Base-by-base conservation (phyloP, 1,140 invertebrate genomes). In the Zaprionus africanus region DNA sequence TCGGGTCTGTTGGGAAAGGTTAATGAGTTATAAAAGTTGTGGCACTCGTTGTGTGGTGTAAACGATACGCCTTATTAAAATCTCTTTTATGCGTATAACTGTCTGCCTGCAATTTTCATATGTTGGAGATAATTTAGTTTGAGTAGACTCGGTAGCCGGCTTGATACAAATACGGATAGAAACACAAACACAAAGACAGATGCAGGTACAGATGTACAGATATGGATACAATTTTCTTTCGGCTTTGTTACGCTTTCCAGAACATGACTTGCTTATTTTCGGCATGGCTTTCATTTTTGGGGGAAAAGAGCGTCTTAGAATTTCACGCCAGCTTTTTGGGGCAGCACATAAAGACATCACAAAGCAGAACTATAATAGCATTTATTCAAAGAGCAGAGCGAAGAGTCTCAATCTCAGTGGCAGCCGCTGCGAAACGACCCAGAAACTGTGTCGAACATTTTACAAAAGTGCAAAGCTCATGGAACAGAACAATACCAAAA, bases 61-160 rank as follows among this genome's bases (percentile, higher is more conserved):
- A 85, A 77, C 66, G 81, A 88, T 90, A 88, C 85, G 85, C 81
- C 84, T 90, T 88, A 88, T 88, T 88, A 88, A 90, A 90, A 90
- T 85, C 81, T 51, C 65, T 74, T 88, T 68, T 58, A 38, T 78
- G 46, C n/a, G 34, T 60, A 36, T 57, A 41, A 51, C 61, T 62
- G 56, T 78, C 43, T 77, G 38, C 46, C 72, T 81, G 79, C 76
- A 79, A 72, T 59, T 77, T 63, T 80, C 72, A 64, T 77, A 63
- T 88, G 78, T 81, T 61, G 66, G 68, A 73, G 51, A 84, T 81
- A 87, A 78, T 78, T 76, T 71, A 38, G 70, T 38, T 79, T 72
- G 38, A 43, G 43, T 79, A 59, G 65, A 62, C 70, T 43, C 31
- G 43, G 34, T 43, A 31, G 43, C 43, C 31, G 54, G 31, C 51